Conservation (phyloP, 2,797 vertebrate genomes). For the Brachyrhaphis roseni region DNA sequence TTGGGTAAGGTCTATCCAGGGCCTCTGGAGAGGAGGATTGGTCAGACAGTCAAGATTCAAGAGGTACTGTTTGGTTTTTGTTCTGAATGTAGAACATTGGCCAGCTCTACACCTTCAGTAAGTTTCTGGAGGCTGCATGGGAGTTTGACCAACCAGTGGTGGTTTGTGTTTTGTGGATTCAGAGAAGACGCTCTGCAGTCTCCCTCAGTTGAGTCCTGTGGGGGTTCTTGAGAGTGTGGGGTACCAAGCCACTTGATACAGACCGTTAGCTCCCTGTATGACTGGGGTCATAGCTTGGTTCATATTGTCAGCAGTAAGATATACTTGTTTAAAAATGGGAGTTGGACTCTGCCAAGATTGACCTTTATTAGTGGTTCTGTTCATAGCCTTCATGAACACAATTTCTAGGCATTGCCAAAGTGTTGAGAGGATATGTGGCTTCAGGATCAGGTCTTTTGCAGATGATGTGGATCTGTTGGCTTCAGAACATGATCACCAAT, state of each 20-base stretch:
- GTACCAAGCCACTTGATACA: neutral
- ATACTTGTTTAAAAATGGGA: neutral
- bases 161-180: neutral
- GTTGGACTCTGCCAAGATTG: neutral
- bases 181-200: neutral
- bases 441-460: too few species aligned
- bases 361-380: neutral
- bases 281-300: neutral
- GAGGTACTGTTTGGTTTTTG: neutral
- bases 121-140: neutral
- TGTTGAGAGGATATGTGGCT: too few species aligned
- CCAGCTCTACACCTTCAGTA: neutral
- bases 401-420: neutral
- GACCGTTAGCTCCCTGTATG: neutral
- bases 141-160: neutral
- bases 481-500: too few species aligned
- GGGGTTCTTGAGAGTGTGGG: neutral
- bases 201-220: neutral
- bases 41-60: neutral
- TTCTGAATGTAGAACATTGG: neutral
- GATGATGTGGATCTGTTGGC: too few species aligned
- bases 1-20: neutral
- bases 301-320: neutral
- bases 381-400: neutral
- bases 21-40: neutral